Evolutionary conservation across 2,888 invertebrate genomes (phyloP), one percentile per base, ranked within the genome.

Genomic region (Gibbula magus): DNA sequence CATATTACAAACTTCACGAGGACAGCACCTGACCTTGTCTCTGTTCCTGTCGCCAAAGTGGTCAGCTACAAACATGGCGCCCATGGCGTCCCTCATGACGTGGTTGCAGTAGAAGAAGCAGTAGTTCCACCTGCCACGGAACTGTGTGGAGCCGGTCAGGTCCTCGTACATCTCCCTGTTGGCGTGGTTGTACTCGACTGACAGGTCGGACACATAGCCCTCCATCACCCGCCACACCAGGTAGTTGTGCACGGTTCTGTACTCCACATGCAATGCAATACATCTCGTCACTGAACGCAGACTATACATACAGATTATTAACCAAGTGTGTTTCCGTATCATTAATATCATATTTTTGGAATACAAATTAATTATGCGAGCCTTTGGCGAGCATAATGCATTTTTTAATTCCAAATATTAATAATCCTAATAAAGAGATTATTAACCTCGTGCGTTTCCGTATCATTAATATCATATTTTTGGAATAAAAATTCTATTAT

Each of bases 181-280:
- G 66, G 89, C 89, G 78, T 91, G 89, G 0, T 89, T 84, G 80
- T 91, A 94, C 70, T 93, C 92, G 82, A 92, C 91, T 0, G 94
- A 94, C 79, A 95, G 90, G 85, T 94, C 95, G 4, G 94, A 94
- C 20, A 94, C 90, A 89, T 94, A 95, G 56, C 92, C 91, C 32
- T 93, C 92, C 8, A 94, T 94, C 39, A 95, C 90, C 25, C 94
- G 93, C 95, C 95, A 95, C 85, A 95, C 94, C 81, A 94, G 88
- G 89, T 95, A 95, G 87, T 94, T 94, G 89, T 95, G 95, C 86
- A 95, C 88, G 29, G 94, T 94, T 79, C 94, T 94, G 86, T 54
- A 90, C 88, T 35, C 25, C 79, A 70, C 25, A 70, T 29, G 18
- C 13, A 4, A 70, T 29, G 35, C 35, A 35, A 5, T 54, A 22